A percentile compares a stretch with the other conserved stretches of the same genome.
These are phyloP conservation scores for Labeo calbasu DNA, from an alignment of 2,797 vertebrate genomes.

Conservation along the genomic window DNA sequence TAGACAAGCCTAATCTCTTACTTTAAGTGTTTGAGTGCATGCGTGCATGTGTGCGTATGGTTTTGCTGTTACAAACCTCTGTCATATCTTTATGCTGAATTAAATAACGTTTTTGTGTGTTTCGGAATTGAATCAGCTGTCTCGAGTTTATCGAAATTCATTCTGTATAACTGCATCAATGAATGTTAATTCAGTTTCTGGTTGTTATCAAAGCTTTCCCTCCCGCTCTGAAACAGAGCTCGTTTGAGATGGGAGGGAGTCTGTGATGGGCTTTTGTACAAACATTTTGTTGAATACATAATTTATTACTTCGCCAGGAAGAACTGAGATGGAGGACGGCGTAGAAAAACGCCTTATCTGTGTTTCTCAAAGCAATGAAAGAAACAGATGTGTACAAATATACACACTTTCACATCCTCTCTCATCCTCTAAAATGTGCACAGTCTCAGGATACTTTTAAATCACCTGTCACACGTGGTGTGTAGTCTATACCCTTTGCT, in stretches of 20 bases:
- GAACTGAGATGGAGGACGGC: conserved; percentile 42
- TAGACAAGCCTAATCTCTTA: conserved; percentile 45
- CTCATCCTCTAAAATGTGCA: neutral
- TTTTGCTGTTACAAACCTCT: conserved; percentile 27
- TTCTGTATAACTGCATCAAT: conserved; percentile 52
- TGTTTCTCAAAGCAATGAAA: conserved; percentile 37
- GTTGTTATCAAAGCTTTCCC: conserved; percentile 54
- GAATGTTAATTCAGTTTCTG: conserved; percentile 53
- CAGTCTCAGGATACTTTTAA: neutral
- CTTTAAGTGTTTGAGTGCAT: conserved; percentile 30
- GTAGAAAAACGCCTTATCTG: conserved; percentile 26
- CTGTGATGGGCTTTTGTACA: conserved; percentile 53
- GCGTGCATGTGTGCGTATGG: neutral
- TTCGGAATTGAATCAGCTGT: conserved; percentile 32
- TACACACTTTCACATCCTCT: neutral
- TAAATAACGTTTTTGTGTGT: conserved; percentile 16
- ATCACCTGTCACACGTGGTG: neutral
- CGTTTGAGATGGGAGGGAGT: conserved; percentile 52
- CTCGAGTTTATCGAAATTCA: conserved; percentile 43
- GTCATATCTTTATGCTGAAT: conserved; percentile 22
- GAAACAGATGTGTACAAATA: conserved; percentile 24
- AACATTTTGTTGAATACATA: conserved; percentile 62
- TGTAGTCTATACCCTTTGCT: neutral
- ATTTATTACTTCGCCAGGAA: conserved; percentile 58
- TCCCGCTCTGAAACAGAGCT: conserved; percentile 47